Evolutionary conservation across 2,888 invertebrate species (phyloP).

Genomic region (Hedychridium roseum): DNA sequence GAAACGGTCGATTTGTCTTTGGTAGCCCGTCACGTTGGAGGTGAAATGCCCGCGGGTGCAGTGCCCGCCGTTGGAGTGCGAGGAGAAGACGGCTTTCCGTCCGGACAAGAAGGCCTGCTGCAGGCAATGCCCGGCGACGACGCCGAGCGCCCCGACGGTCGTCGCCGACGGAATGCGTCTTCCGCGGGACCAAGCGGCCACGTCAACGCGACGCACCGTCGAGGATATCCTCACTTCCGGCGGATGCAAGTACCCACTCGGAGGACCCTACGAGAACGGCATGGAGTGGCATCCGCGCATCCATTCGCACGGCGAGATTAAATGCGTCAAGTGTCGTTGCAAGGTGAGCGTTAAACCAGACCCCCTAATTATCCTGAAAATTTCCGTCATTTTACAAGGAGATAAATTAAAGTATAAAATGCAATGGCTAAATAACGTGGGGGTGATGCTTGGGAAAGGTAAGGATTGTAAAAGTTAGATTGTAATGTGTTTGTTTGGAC

Average conservation of each 20-base stretch:
- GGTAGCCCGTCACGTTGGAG: slow-evolving; percentile 72
- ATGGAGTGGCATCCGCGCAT: slow-evolving; percentile 89
- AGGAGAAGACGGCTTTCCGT: slow-evolving; percentile 76
- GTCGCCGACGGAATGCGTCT: slow-evolving; percentile 61
- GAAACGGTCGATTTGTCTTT: slow-evolving; percentile 34
- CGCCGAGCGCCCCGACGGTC: slow-evolving; percentile 32
- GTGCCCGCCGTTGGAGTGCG: slow-evolving; percentile 79
- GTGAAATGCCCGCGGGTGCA: slow-evolving; percentile 80
- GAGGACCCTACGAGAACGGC: slow-evolving; percentile 74
- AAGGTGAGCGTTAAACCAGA: too few relatives aligned
- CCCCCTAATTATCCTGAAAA: too few relatives aligned
- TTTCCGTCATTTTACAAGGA: too few relatives aligned
- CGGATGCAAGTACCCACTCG: slow-evolving; percentile 81
- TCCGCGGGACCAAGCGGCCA: slow-evolving; percentile 63
- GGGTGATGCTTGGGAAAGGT: too few relatives aligned
- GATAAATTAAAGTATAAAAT: too few relatives aligned
- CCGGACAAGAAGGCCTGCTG: slow-evolving; percentile 83
- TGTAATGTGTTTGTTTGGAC: too few relatives aligned
- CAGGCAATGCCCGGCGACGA: slow-evolving; percentile 73
- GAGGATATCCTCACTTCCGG: slow-evolving; percentile 80
- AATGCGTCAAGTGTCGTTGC: slow-evolving; percentile 91
- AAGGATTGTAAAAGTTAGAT: too few relatives aligned
- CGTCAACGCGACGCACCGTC: slow-evolving; percentile 67
- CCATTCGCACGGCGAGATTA: slow-evolving; percentile 85
- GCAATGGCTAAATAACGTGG: too few relatives aligned